These are phyloP conservation scores for Epinephelus malabaricus DNA, from an alignment of 2,797 vertebrate species.

Conservation along the genomic window DNA sequence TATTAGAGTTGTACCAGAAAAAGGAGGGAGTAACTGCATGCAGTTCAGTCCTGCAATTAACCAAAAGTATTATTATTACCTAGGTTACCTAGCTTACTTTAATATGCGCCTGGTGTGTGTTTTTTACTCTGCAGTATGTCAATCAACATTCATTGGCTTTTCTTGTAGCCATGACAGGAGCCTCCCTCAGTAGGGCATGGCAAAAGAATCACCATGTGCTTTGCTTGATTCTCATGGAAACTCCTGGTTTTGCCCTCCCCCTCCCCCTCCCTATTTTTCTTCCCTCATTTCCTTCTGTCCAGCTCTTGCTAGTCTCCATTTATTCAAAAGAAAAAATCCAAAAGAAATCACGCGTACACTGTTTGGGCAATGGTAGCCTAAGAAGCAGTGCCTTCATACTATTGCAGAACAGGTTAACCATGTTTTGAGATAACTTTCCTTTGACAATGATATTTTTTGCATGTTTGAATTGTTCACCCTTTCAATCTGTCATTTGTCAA, in stretches of 20 bases:
- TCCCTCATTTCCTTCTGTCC: slow-evolving; percentile 75
- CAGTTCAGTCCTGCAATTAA: slow-evolving; percentile 9
- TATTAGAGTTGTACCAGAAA: slow-evolving; percentile 11
- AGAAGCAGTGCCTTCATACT: slow-evolving; percentile 29
- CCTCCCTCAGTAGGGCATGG: slow-evolving; percentile 42
- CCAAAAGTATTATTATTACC: not conserved
- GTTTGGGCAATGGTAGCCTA: slow-evolving; percentile 37
- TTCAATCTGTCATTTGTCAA: not conserved
- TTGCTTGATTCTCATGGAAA: slow-evolving; percentile 63
- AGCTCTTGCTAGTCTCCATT: slow-evolving; percentile 53
- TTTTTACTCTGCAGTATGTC: slow-evolving; percentile 1
- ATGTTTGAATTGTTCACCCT: not conserved
- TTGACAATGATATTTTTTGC: not conserved
- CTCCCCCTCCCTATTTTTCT: slow-evolving; percentile 64
- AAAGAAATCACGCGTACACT: slow-evolving; percentile 50
- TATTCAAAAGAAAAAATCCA: not conserved
- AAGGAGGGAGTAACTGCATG: slow-evolving; percentile 2
- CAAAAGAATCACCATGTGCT: slow-evolving; percentile 68
- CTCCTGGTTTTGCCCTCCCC: slow-evolving; percentile 61
- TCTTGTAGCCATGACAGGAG: slow-evolving; percentile 40
- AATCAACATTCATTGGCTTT: slow-evolving; percentile 2
- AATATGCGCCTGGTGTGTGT: not conserved
- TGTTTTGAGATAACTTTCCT: not conserved
- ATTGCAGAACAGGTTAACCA: slow-evolving; percentile 11
- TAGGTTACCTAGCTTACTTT: not conserved